Conservation (phyloP, 2,888 invertebrate species). For the Cremastinae sp. region DNA sequence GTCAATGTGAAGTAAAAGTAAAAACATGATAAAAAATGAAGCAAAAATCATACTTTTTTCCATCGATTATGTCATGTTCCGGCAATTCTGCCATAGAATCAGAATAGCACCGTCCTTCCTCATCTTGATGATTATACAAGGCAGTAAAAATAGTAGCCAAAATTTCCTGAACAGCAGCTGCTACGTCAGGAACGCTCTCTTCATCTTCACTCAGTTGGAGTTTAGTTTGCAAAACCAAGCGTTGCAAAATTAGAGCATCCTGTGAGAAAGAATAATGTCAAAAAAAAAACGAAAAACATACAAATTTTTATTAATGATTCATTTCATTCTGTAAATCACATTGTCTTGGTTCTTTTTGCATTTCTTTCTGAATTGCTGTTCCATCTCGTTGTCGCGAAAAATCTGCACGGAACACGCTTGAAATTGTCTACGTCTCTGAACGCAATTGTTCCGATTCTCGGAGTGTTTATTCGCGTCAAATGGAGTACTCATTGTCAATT, state of each 20-base stretch:
- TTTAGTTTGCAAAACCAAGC: conserved; percentile 95
- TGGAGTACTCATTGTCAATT: conserved; percentile 36
- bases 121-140: conserved; percentile 97
- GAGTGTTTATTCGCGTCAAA: conserved; percentile 33
- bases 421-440: conserved; percentile 62
- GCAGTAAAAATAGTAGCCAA: conserved; percentile 94
- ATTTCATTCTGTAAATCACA: conserved; percentile 57
- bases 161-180: conserved; percentile 94
- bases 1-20: no score
- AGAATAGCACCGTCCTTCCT: conserved; percentile 97
- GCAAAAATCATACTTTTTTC: conserved; percentile 82
- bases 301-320: conserved; percentile 14
- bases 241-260: conserved; percentile 95
- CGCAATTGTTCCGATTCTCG: conserved; percentile 45
- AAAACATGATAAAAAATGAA: conserved; percentile 33
- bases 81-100: conserved; percentile 97
- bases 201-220: conserved; percentile 91
- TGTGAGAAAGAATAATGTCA: conserved; percentile 68
- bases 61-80: conserved; percentile 88
- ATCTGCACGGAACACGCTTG: conserved; percentile 74
- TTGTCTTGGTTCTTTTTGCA: conserved; percentile 66
- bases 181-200: conserved; percentile 94
- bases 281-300: conserved; percentile 5
- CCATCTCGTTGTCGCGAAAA: conserved; percentile 73
- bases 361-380: conserved; percentile 73